phyloP scores from a whole-genome alignment of 2,888 invertebrate species.

The Apodemia zela region DNA sequence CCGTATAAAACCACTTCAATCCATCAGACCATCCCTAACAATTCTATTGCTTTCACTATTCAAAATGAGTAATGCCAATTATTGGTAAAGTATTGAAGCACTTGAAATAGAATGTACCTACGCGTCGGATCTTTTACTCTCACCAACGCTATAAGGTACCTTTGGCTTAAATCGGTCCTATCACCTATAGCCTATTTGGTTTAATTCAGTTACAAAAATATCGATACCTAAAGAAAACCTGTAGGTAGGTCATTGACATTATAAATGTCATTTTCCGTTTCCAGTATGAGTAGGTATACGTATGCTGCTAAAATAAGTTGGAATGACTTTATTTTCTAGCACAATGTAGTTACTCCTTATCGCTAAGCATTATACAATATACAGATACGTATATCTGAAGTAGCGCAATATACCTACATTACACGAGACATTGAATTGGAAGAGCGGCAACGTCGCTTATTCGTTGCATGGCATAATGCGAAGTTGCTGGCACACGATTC shows the following conservation, averaged over 20 bases:
- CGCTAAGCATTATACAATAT: not conserved
- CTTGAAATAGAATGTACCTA: not conserved
- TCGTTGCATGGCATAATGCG: conserved; percentile 28
- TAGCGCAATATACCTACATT: conserved; percentile 24
- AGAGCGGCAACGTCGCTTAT: conserved; percentile 41
- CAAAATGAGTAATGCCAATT: too few species aligned
- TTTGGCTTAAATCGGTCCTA: not conserved
- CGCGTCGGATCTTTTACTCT: not conserved
- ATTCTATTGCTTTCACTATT: not conserved
- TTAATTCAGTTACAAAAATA: too few species aligned
- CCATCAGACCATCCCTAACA: not conserved
- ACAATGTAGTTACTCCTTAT: conserved; percentile 9
- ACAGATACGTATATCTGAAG: conserved; percentile 7
- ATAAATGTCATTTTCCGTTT: not conserved
- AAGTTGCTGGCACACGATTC: conserved; percentile 32
- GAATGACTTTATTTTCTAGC: conserved; percentile 10
- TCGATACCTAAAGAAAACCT: not conserved
- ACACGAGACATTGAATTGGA: conserved; percentile 26
- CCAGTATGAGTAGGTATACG: not conserved
- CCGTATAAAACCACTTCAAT: too few species aligned
- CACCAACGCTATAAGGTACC: not conserved
- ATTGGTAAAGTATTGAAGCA: too few species aligned
- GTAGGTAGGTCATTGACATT: not conserved
- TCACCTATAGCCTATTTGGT: too few species aligned
- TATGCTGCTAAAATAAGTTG: not conserved